These are phyloP conservation scores for Pachypanchax playfairii DNA, from an alignment of 2,113 vertebrate species.

Conservation along the genomic window DNA sequence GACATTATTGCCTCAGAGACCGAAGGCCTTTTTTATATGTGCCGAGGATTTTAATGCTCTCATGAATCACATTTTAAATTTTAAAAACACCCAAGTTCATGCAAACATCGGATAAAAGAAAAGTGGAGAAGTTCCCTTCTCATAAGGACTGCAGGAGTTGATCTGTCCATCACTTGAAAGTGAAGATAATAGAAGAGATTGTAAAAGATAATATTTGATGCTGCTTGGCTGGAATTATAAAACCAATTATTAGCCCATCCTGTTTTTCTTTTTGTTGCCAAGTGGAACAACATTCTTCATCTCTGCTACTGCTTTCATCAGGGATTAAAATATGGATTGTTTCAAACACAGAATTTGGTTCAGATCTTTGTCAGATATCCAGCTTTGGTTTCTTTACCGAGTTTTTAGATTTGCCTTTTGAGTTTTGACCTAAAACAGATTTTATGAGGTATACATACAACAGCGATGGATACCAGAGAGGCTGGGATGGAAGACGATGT, in stretches of 20 bases:
- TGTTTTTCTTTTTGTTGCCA: no score
- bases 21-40: background rate
- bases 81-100: background rate
- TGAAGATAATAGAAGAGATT: no score
- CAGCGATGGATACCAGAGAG: constrained; percentile 38
- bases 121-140: background rate
- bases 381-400: constrained; percentile 17
- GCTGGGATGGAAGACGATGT: constrained; percentile 7
- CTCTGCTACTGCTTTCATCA: constrained; percentile 4
- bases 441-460: constrained; percentile 43
- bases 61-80: background rate
- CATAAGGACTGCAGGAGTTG: background rate
- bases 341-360: constrained; percentile 30
- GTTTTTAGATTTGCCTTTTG: background rate
- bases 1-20: constrained; percentile 5
- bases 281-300: no score
- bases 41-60: constrained; percentile 1
- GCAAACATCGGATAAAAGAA: background rate
- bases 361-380: constrained; percentile 46
- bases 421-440: constrained; percentile 35
- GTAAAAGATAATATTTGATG: no score
- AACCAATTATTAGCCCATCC: no score
- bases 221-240: no score
- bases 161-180: background rate
- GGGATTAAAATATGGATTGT: constrained; percentile 44